phyloP scores from a whole-genome alignment of 2,888 invertebrate genomes.

The Ornithoptera priamus region DNA sequence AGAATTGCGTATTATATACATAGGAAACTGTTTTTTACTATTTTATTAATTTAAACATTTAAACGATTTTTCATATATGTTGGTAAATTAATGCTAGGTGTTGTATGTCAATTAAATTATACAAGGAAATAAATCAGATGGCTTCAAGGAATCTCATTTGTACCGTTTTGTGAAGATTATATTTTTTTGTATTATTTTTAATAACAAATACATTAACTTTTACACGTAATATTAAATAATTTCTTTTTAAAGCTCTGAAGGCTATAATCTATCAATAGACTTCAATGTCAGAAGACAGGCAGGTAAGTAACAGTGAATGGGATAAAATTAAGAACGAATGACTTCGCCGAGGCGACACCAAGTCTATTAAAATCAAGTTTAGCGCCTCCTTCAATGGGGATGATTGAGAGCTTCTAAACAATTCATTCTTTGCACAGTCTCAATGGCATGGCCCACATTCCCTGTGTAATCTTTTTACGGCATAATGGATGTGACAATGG shows the following conservation, averaged over 20 bases:
- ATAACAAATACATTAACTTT: neutral
- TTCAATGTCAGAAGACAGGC: conserved; percentile 38
- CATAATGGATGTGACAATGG: conserved; percentile 67
- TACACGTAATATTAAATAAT: neutral
- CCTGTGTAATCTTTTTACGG: conserved; percentile 70
- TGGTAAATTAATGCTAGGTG: no score
- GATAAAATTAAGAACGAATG: conserved; percentile 63
- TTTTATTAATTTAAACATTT: no score
- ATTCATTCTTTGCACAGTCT: conserved; percentile 63
- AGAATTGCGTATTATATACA: no score
- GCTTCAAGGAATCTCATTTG: no score
- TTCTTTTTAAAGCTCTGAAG: conserved; percentile 2
- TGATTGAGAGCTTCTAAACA: conserved; percentile 76
- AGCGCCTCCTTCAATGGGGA: conserved; percentile 73
- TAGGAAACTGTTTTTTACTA: no score
- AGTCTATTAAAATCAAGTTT: conserved; percentile 78
- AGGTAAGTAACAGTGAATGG: conserved; percentile 61
- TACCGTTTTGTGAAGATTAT: no score
- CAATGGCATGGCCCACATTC: conserved; percentile 74
- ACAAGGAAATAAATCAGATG: neutral
- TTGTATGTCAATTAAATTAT: neutral
- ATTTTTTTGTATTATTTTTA: neutral
- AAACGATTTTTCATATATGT: no score
- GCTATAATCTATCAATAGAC: conserved; percentile 7
- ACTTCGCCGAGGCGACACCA: conserved; percentile 68